Percentiles rank a stretch among this genome's conserved stretches.
Conservation (phyloP, 2,888 invertebrate genomes). For the Agonopterix heracliana region DNA sequence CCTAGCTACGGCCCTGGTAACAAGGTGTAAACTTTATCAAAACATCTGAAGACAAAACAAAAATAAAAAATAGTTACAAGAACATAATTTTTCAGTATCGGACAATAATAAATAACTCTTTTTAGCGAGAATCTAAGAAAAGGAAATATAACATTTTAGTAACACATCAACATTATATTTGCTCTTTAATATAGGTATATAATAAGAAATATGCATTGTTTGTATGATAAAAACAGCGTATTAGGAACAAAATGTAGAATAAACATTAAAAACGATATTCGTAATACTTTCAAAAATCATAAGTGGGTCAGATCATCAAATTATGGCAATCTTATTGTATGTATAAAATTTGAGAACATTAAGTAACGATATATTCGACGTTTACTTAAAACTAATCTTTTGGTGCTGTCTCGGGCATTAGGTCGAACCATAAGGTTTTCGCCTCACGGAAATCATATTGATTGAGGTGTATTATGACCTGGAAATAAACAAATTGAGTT, state of each 20-base stretch:
- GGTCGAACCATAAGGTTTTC: slow-evolving; percentile 83
- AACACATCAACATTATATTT: too few relatives aligned
- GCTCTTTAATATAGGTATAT: too few relatives aligned
- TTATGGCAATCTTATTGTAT: slow-evolving; percentile 14
- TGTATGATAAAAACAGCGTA: neutral
- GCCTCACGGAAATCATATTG: slow-evolving; percentile 82
- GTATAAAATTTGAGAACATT: slow-evolving; percentile 26
- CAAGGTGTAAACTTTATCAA: too few relatives aligned
- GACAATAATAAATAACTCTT: too few relatives aligned
- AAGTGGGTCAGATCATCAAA: slow-evolving; percentile 22
- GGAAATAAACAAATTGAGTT: slow-evolving; percentile 36
- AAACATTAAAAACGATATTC: neutral
- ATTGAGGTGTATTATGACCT: slow-evolving; percentile 79
- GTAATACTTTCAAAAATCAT: slow-evolving; percentile 1
- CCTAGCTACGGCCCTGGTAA: too few relatives aligned
- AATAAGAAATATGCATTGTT: too few relatives aligned
- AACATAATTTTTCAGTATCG: too few relatives aligned
- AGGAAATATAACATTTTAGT: too few relatives aligned
- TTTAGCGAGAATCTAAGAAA: too few relatives aligned
- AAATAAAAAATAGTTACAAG: too few relatives aligned
- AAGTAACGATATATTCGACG: slow-evolving; percentile 25
- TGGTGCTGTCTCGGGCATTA: slow-evolving; percentile 74
- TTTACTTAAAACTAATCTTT: slow-evolving; percentile 38
- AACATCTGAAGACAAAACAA: too few relatives aligned
- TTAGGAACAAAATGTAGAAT: neutral